Percentiles rank a stretch among this genome's conserved stretches.
Conservation (phyloP, 2,113 vertebrate species). For the Eidolon helvum region DNA sequence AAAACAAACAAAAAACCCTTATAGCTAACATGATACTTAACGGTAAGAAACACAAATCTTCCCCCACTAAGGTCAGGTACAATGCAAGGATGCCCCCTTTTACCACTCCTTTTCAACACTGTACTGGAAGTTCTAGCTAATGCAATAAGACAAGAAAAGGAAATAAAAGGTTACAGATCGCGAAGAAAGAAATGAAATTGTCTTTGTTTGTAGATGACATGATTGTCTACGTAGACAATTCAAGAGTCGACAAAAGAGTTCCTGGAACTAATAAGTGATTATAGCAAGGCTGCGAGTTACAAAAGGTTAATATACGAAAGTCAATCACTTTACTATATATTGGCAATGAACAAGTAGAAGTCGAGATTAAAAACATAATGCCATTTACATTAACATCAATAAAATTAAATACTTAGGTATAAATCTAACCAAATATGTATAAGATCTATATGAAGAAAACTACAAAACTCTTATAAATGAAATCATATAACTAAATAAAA, state of each 20-base stretch:
- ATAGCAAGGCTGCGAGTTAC: not conserved
- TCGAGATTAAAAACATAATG: not conserved
- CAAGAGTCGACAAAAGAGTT: not conserved
- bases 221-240: not conserved
- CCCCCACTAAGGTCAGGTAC: not conserved
- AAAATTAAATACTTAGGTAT: not conserved
- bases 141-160: not conserved
- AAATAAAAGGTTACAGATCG: not conserved
- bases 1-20: too few species aligned
- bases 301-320: not conserved
- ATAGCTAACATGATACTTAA: not conserved
- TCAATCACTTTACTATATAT: not conserved
- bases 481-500: not conserved
- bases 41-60: not conserved
- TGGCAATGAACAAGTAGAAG: not conserved
- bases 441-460: not conserved
- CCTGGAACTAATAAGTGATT: not conserved
- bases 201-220: too few species aligned
- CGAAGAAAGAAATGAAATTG: not conserved
- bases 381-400: not conserved
- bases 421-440: not conserved
- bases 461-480: not conserved
- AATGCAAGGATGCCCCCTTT: not conserved
- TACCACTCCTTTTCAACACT: not conserved
- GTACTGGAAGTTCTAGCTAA: not conserved